Base-by-base conservation (phyloP, 2,888 invertebrate species). In the Agrochola lota region DNA sequence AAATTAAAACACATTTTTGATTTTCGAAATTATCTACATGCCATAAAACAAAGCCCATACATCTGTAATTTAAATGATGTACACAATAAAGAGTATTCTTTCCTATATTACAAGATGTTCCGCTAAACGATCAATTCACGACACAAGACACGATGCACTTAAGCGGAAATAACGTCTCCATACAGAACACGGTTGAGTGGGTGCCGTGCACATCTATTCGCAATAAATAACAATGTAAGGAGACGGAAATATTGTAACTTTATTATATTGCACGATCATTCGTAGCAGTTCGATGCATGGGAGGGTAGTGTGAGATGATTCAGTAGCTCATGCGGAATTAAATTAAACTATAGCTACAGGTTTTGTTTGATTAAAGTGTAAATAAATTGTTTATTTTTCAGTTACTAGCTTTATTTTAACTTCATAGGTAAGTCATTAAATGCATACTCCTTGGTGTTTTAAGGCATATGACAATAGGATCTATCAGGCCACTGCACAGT, bases 201-300 rank as follows among this genome's bases (percentile, higher is more conserved):
- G 17, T 64, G n/a, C 71, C 6, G 78, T 43, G 66, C 75, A 76
- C 60, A 84, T 72, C 66, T 26, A 72, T 87, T 71, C 62, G 46
- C 69, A 81, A 79, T 87, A 81, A 76, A 81, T 87, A 74, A 67
- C 43, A 77, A 59, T 79, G 73, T 75, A 74, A 59, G 70, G 62
- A 40, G 17, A 64, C 70, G 73, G 80, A 84, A 84, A 78, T 73
- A 74, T 86, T 83, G 17, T 69, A 59, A 77, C 71, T 83, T 77
- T 84, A 85, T 80, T 64, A 66, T 60, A n/a, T 26, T 43, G 15
- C 76, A 49, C 23, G 64, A 69, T 68, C 30, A 17, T 77, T 80
- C n/a, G 60, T 52, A 46, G 26, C 59, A 67, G 68, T 68, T 69
- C 62, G 17, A 63, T 74, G 62, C 52, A 26, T 35, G 12, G n/a